Evolutionary conservation across 2,113 vertebrate genomes (phyloP), one percentile per base, ranked within the genome.

Genomic region (Panthera uncia): DNA sequence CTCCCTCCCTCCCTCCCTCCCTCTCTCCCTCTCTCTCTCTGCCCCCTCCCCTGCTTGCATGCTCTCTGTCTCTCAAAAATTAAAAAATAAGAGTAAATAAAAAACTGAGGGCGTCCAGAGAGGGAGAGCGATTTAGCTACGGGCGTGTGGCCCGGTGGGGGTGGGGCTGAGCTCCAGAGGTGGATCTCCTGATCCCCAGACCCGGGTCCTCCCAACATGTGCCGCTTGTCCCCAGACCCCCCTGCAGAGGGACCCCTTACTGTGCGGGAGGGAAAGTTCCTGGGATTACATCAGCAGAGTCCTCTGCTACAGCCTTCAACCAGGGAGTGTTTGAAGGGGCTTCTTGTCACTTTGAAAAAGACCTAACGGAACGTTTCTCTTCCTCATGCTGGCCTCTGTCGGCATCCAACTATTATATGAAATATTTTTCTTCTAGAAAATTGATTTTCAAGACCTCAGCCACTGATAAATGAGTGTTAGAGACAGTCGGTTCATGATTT

Each of bases 211-310:
- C 25, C n/a, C 25, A 33, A 1, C 45, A 29, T 31, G 36, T 16
- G 4, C 45, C 4, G 23, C 3, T 23, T 45, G 7, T 29, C 5
- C 68, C 23, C n/a, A 31, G 33, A 41, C 2, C 5, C 23, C 0
- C 10, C 7, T 3, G 1, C 31, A 25, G 48, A 45, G 12, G 8
- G 15, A 71, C 23, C 19, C 15, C 48, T 25, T 18, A 15, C 36
- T 10, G 8, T 63, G 18, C 0, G 0, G 0, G 19, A 36, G 61
- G 14, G 41, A 38, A 71, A 65, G 0, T 19, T 69, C 48, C 19
- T 11, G 16, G 41, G 25, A 4, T 82, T 57, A 9, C 25, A 6
- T 3, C 1, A 18, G 18, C 2, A 1, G 18, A 4, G 5, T 9
- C 50, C 38, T 66, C 33, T 68, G 5, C 9, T 41, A 16, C 80